Evolutionary conservation across 2,888 invertebrate species (phyloP).

Genomic region (Diarsia brunnea): DNA sequence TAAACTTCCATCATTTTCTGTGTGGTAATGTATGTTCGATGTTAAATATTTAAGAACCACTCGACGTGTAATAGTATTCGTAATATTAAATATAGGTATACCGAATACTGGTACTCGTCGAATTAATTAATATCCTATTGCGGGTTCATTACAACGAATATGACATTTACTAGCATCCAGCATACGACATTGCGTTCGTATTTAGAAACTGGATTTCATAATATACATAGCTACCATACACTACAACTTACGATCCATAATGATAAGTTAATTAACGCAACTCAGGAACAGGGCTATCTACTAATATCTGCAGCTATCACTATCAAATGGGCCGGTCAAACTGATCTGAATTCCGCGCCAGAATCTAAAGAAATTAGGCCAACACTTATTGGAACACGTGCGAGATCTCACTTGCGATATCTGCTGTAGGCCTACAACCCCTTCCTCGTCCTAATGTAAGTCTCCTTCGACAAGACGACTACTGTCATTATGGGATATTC

Average conservation of each 20-base stretch:
- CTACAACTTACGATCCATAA: slow-evolving; percentile 12
- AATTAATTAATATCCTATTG: slow-evolving; percentile 69
- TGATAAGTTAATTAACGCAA: slow-evolving; percentile 18
- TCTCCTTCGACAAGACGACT: neutral
- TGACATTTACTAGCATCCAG: slow-evolving; percentile 60
- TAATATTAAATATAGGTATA: no score
- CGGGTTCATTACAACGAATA: slow-evolving; percentile 87
- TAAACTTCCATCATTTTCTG: no score
- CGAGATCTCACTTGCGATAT: neutral
- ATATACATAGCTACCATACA: slow-evolving; percentile 15
- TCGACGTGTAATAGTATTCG: no score
- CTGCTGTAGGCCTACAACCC: neutral
- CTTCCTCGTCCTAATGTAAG: neutral
- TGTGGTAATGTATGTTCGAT: no score
- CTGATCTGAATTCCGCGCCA: slow-evolving; percentile 12
- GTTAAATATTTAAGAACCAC: no score
- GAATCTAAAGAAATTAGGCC: neutral
- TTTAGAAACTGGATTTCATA: slow-evolving; percentile 64
- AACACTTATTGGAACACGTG: neutral
- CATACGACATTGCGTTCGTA: slow-evolving; percentile 24
- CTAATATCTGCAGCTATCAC: slow-evolving; percentile 1
- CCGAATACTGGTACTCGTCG: no score
- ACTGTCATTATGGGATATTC: neutral
- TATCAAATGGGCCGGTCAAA: slow-evolving; percentile 18
- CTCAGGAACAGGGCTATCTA: neutral